Conservation (phyloP, 2,113 vertebrate genomes). For the Shinisaurus crocodilurus region DNA sequence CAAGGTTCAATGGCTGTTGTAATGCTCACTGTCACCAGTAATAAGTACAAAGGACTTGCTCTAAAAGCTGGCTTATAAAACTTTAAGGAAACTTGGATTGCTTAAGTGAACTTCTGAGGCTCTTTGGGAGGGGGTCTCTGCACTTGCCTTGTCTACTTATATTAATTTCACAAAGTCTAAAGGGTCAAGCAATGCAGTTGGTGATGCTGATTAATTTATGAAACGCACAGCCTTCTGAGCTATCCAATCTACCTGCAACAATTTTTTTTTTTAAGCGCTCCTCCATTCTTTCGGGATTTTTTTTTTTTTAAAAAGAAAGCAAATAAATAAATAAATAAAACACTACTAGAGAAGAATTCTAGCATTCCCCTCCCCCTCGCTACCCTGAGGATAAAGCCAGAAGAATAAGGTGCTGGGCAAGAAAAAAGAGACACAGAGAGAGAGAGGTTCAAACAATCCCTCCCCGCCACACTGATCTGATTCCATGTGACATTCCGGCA, state of each 20-base stretch:
- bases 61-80: slow-evolving; percentile 95
- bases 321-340: slow-evolving; percentile 73
- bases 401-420: slow-evolving; percentile 69
- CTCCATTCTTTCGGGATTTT: neutral
- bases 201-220: slow-evolving; percentile 93
- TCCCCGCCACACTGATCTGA: slow-evolving; percentile 57
- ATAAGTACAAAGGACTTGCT: slow-evolving; percentile 87
- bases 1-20: slow-evolving; percentile 84
- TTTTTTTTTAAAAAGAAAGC: slow-evolving; percentile 75
- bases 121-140: slow-evolving; percentile 81
- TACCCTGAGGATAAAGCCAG: slow-evolving; percentile 72
- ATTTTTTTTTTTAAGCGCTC: slow-evolving; percentile 73
- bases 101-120: slow-evolving; percentile 90
- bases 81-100: slow-evolving; percentile 91
- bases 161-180: slow-evolving; percentile 98
- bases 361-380: too few relatives aligned
- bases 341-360: slow-evolving; percentile 65
- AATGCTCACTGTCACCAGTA: slow-evolving; percentile 85
- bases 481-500: slow-evolving; percentile 63
- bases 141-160: slow-evolving; percentile 92
- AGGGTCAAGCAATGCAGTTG: slow-evolving; percentile 93
- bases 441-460: slow-evolving; percentile 51
- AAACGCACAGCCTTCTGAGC: slow-evolving; percentile 81
- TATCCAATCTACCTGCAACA: neutral
- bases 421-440: neutral